Evolutionary conservation across 2,797 vertebrate genomes (phyloP), one percentile per base, ranked within the genome.

Genomic region (Alca torda): DNA sequence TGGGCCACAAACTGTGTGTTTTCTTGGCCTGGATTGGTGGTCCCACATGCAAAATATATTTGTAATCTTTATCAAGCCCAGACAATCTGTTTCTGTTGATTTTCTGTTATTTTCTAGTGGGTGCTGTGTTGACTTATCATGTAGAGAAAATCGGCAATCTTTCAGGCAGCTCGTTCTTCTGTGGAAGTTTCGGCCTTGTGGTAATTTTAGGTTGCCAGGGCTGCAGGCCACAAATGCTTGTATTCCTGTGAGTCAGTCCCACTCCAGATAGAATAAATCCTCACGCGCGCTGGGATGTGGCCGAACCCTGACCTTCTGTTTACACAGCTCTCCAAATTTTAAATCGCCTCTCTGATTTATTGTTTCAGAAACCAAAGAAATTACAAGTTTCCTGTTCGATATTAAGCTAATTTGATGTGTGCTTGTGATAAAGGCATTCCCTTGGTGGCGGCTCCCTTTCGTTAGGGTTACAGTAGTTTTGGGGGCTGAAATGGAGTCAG

Each of bases 401-500:
- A 87, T 54, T 72, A 80, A 64, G 65, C 72, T 83, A 19, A 90
- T 83, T 90, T 74, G 86, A 80, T 93, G 51, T 91, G 75, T 75
- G 63, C 54, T 72, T 80, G 53, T 21, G 88, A 75, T 91, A 85
- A 90, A 94, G 64, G 81, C 79, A 61, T 93, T 89, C 77, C 65
- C 54, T 90, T 79, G 41, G 56, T 3, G 6, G 41, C 46, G 4
- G 60, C 53, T 92, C 41, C 1, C 0, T 96, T 94, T 94, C 24
- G 2, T 89, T 83, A 96, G 89, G 63, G 79, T 91, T 77, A 63
- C 79, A 53, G 85, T 73, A 84, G 86, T 96, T 95, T 89, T 31
- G 60, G 94, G 94, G 79, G 84, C 87, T 93, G 95, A 92, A 96
- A 79, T 68, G 85, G 72, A 80, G 83, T 95, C 97, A 92, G 95